These are phyloP conservation scores for Caenorhabditis brenneri DNA, from an alignment of 1,140 invertebrate genomes.

Conservation along the genomic window DNA sequence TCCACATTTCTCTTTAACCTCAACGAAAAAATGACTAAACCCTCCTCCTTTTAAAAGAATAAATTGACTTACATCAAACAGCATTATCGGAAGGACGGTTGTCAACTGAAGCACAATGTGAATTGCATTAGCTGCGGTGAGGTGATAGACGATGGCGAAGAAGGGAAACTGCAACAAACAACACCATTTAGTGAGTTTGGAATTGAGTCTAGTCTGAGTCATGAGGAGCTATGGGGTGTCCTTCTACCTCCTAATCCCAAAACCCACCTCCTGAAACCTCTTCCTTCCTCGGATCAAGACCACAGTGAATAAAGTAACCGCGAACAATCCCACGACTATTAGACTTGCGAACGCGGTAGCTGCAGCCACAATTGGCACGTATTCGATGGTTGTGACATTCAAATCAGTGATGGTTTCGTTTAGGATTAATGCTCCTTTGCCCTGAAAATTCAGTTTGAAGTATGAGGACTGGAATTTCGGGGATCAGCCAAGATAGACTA, in stretches of 20 bases:
- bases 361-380: constrained; percentile 40
- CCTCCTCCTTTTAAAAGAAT: too few relatives aligned
- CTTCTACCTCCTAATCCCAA: too few relatives aligned
- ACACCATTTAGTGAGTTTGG: background rate
- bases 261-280: constrained; percentile 32
- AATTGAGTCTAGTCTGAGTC: background rate
- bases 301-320: constrained; percentile 20
- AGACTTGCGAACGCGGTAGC: constrained; percentile 12
- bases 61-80: constrained; percentile 1
- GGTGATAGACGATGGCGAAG: constrained; percentile 42
- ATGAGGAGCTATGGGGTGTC: too few relatives aligned
- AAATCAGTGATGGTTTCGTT: constrained; percentile 36
- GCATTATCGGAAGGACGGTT: constrained; percentile 34
- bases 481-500: too few relatives aligned
- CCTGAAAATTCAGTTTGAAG: background rate
- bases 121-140: constrained; percentile 41
- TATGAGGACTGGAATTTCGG: background rate
- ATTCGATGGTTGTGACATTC: constrained; percentile 32
- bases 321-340: background rate
- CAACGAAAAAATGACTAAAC: too few relatives aligned
- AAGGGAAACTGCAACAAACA: constrained; percentile 45
- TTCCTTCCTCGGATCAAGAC: constrained; percentile 27
- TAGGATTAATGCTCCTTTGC: constrained; percentile 4
- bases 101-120: background rate
- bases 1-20: too few relatives aligned